Evolutionary conservation across 1,140 invertebrate species (phyloP).

Genomic region (Papilio polyxenes): DNA sequence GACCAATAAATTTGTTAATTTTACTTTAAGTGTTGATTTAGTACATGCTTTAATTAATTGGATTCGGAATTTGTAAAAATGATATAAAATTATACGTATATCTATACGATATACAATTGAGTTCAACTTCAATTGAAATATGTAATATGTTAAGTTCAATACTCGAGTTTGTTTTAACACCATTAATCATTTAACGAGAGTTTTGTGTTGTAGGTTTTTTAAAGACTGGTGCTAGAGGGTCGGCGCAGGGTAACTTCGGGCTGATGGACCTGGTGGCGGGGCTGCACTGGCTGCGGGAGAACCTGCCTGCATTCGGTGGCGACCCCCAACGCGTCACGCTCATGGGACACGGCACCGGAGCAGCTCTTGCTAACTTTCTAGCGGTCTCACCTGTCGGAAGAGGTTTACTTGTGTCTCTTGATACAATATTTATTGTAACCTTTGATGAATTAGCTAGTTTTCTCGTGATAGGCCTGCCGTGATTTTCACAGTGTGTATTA

Average conservation of each 20-base stretch:
- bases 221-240: constrained; percentile 91
- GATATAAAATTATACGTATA: too few relatives aligned
- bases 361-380: constrained; percentile 95
- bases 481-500: too few relatives aligned
- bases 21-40: not conserved
- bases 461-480: too few relatives aligned
- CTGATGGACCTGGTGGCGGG: constrained; percentile 97
- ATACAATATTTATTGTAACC: not conserved
- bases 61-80: not conserved
- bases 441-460: too few relatives aligned
- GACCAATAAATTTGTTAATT: constrained; percentile 22
- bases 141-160: not conserved
- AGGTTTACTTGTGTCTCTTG: constrained; percentile 82
- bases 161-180: not conserved
- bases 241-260: constrained; percentile 96
- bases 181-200: not conserved
- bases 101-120: too few relatives aligned
- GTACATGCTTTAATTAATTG: constrained; percentile 35
- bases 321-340: constrained; percentile 93
- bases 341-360: constrained; percentile 96
- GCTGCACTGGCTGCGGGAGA: constrained; percentile 95
- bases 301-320: constrained; percentile 93
- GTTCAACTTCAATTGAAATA: too few relatives aligned
- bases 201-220: constrained; percentile 85
- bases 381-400: constrained; percentile 96